These are phyloP conservation scores for Guaruba guarouba DNA, from an alignment of 2,113 vertebrate species.

Conservation along the genomic window DNA sequence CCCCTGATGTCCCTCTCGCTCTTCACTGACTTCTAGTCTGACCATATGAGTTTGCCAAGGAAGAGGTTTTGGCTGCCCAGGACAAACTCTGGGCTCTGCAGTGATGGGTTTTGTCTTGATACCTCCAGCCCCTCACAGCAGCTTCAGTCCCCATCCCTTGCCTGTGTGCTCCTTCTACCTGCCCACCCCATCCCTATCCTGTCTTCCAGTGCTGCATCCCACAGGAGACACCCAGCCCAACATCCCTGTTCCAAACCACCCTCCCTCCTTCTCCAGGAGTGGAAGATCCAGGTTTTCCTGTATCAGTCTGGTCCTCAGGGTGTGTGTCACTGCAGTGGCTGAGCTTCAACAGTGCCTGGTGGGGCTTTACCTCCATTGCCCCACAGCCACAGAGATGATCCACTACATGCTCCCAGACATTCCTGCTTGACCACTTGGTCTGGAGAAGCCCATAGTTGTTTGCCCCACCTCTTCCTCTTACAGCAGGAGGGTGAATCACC, in stretches of 20 bases:
- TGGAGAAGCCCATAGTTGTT: fast-evolving
- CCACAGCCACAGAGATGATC: fast-evolving
- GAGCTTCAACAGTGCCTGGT: not conserved
- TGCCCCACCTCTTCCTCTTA: not conserved
- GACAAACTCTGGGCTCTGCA: not conserved
- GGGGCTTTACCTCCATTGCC: fast-evolving
- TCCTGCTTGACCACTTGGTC: not conserved
- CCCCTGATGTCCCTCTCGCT: not conserved
- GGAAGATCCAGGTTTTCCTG: not conserved
- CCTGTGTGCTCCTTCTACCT: not conserved
- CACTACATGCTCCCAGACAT: not conserved
- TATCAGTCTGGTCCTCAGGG: not conserved
- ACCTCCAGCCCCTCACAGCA: not conserved
- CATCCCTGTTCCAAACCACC: not conserved
- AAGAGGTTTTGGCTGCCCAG: not conserved
- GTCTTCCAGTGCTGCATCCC: not conserved
- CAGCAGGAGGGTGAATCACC: not conserved
- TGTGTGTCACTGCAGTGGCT: fast-evolving
- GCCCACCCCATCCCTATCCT: not conserved
- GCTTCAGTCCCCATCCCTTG: not conserved
- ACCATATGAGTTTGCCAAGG: not conserved
- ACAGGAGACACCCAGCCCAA: not conserved
- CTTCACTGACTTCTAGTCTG: not conserved
- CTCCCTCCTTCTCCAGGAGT: not conserved
- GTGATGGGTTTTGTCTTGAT: not conserved